Base-by-base conservation (phyloP, 2,888 invertebrate species). In the Eupeodes latifasciatus region DNA sequence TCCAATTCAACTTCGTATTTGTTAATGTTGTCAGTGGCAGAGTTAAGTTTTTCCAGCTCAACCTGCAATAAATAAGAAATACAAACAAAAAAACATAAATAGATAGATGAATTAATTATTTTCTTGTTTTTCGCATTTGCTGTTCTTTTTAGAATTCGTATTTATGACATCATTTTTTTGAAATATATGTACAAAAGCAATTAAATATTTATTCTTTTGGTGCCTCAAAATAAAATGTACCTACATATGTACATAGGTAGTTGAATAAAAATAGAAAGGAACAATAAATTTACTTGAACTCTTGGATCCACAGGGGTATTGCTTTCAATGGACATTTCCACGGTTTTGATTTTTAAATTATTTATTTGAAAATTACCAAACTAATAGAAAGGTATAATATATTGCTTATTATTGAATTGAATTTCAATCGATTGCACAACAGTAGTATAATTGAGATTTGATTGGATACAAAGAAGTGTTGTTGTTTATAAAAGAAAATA, bases 1-100 rank as follows among this genome's bases (percentile, higher is more conserved):
- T 98, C 98, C 91, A 98, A 94, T 93, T 98, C 98, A 90, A 98
- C 96, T 94, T 98, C 98, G 89, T 98, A 95, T 91, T 96, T 96
- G 94, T 98, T 98, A 91, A 98, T 98, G 93, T 98, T 97, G 94
- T 98, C 98, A 76, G 98, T 98, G 40, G 98, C 97, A 91, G 96
- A 96, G 93, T 98, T 98, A 85, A 98, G 94, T 91, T 97, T 96
- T 93, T 98, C 98, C 92, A 98, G 94, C 94, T 98, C 98, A 91
- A 97, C 95, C 96, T 96, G 89, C 6, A 71, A 49, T 79, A 27
- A 27, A 90, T 44, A 55, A 14, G 16, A 40, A 53, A 49, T 36
- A 12, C 1, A 67, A 74, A 49, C 44, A n/a, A 27, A 53, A 14
- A 14, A 83, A 75, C 14, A 19, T 27, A 27, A 80, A 69, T 51